Evolutionary conservation across 2,888 invertebrate genomes (phyloP).

Genomic region (Pocota personata): DNA sequence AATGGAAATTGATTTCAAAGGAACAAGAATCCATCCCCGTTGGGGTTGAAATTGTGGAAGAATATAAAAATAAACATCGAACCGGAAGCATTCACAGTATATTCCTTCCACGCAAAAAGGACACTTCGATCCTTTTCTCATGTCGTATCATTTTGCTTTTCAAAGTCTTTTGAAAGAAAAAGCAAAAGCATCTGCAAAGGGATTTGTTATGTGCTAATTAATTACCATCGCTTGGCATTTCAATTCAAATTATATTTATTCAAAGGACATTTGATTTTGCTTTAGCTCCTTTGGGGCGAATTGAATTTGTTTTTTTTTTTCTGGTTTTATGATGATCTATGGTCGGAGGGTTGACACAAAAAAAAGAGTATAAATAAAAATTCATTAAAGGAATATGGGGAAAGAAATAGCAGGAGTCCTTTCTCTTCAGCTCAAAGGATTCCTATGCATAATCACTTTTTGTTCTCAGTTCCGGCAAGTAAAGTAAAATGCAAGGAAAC

Average conservation of each 20-base stretch:
- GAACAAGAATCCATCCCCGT: not conserved
- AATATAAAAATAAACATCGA: constrained; percentile 27
- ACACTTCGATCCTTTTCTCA: constrained; percentile 13
- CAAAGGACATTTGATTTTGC: constrained; percentile 20
- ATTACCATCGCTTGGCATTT: constrained; percentile 42
- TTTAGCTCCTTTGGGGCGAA: not conserved
- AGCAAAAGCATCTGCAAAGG: not conserved
- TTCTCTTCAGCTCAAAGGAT: not conserved
- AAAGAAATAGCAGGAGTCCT: not conserved
- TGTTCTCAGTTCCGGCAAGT: not conserved
- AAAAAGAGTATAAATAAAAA: not conserved
- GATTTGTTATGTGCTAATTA: constrained; percentile 33
- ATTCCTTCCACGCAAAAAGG: not conserved
- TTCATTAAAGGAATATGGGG: not conserved
- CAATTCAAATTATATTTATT: constrained; percentile 19
- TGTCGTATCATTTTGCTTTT: not conserved
- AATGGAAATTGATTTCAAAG: constrained; percentile 15
- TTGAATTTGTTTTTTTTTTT: not conserved
- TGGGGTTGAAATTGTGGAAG: not conserved
- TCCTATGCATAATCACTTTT: constrained; percentile 4
- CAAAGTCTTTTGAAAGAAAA: not conserved
- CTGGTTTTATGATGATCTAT: not conserved
- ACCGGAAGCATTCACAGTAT: constrained; percentile 7
- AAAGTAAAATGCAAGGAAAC: not conserved
- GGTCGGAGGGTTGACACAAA: not conserved